Base-by-base conservation (phyloP, 2,888 invertebrate species). In the Ditula angustiorana region DNA sequence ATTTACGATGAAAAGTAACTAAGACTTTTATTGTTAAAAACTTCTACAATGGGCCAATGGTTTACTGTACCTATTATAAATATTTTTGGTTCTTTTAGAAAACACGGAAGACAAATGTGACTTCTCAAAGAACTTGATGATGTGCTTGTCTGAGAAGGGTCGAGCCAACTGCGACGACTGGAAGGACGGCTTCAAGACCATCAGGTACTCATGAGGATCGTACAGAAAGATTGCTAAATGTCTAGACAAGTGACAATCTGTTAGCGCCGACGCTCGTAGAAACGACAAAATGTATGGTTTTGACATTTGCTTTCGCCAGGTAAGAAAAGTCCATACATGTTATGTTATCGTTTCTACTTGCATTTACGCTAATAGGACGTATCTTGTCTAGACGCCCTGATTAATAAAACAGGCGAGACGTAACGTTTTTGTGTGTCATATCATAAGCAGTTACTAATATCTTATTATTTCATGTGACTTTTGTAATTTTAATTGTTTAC, bases 101-200 rank as follows among this genome's bases (percentile, higher is more conserved):
- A 90, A 92, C 24, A 84, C 88, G 26, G 90, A 92, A 68, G 94
- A 95, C 10, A 94, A 95, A 69, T 96, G 96, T 74, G 91, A 93
- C 55, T 96, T 94, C 76, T 94, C 96, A 0, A 94, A 94, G 67
- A 94, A 94, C 71, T 83, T 96, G 19, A 80, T 96, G 58, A 93
- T 91, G 68, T 96, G 96, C 74, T 86, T 96, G 73, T 94, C 95
- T 0, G 95, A 96, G 67, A 96, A 95, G 75, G 96, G 95, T n/a
- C 92, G 94, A 77, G 92, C 94, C 2, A 96, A 95, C 78, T 96
- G 96, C 75, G 95, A 95, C 19, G 96, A 96, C 75, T 96, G 96
- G 96, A 94, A 95, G 61, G 93, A 94, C 1, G 85, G 87, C 55
- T 68, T 87, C 24, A 77, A 80, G 44, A 47, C 58, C 13, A 64